Conservation (phyloP, 1,140 invertebrate genomes). For the Tetramorium parvispinum region DNA sequence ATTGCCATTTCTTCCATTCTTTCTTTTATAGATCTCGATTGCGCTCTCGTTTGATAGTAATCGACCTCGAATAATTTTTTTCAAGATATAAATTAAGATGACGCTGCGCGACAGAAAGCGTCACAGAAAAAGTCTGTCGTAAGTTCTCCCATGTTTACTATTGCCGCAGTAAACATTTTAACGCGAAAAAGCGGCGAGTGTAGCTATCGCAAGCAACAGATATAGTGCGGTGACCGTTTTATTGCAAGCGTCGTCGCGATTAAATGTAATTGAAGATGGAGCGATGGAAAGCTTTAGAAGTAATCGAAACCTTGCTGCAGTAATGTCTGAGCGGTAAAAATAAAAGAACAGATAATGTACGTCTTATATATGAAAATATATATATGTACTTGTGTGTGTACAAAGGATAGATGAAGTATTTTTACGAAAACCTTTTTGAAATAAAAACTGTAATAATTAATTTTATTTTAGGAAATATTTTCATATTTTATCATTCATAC, state of each 20-base stretch:
- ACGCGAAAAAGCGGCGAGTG: not conserved
- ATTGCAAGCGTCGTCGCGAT: conserved; percentile 44
- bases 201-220: conserved; percentile 39
- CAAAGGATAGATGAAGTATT: not conserved
- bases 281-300: conserved; percentile 51
- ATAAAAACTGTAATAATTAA: not conserved
- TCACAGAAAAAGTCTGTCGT: not conserved
- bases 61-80: conserved; percentile 12
- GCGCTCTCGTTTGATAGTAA: not conserved
- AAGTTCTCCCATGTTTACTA: conserved; percentile 3
- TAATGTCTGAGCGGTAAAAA: conserved; percentile 12
- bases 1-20: not conserved
- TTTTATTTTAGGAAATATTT: conserved; percentile 8
- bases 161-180: conserved; percentile 34
- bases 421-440: not conserved
- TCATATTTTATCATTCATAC: not conserved
- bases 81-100: conserved; percentile 5
- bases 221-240: conserved; percentile 53
- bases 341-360: conserved; percentile 17
- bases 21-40: not conserved
- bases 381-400: not conserved
- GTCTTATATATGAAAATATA: not conserved
- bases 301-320: conserved; percentile 41
- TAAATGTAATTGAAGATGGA: conserved; percentile 60
- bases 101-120: not conserved